Conservation (phyloP, 2,888 invertebrate species). For the Crocallis elinguaria region DNA sequence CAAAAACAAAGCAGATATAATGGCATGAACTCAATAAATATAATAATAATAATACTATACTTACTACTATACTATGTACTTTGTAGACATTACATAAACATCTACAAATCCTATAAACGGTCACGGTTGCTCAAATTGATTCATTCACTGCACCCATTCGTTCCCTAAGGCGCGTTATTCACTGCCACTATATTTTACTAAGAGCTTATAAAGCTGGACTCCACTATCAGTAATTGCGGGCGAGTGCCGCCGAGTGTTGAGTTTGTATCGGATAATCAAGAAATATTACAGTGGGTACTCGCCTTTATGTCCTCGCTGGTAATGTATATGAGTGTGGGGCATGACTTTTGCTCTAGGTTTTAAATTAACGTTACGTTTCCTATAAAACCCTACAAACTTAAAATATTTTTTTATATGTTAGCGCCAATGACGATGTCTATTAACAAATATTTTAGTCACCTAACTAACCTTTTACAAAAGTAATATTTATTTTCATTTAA, state of each 20-base stretch:
- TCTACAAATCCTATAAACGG: background rate
- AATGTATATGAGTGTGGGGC: constrained; percentile 18
- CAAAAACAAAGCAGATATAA: no score
- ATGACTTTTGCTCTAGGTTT: background rate
- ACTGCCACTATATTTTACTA: constrained; percentile 40
- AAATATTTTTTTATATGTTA: no score
- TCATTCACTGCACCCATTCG: constrained; percentile 35
- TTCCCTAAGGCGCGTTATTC: constrained; percentile 32
- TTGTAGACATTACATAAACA: no score
- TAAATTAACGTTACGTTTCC: background rate
- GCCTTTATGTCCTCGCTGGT: constrained; percentile 26
- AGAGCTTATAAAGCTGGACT: constrained; percentile 37
- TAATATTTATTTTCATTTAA: no score
- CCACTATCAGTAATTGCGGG: constrained; percentile 35
- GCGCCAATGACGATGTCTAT: no score
- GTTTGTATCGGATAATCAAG: constrained; percentile 41
- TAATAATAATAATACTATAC: no score
- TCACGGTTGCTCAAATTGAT: constrained; percentile 29
- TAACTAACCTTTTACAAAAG: no score
- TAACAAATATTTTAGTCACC: no score
- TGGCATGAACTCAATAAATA: no score
- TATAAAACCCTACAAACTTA: background rate
- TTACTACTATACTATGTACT: no score
- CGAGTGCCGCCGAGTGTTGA: constrained; percentile 29
- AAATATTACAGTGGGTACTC: constrained; percentile 36